A percentile compares a stretch with the other conserved stretches of the same genome.
These are phyloP conservation scores for Odontophorus gujanensis DNA, from an alignment of 2,113 vertebrate genomes.

Conservation along the genomic window DNA sequence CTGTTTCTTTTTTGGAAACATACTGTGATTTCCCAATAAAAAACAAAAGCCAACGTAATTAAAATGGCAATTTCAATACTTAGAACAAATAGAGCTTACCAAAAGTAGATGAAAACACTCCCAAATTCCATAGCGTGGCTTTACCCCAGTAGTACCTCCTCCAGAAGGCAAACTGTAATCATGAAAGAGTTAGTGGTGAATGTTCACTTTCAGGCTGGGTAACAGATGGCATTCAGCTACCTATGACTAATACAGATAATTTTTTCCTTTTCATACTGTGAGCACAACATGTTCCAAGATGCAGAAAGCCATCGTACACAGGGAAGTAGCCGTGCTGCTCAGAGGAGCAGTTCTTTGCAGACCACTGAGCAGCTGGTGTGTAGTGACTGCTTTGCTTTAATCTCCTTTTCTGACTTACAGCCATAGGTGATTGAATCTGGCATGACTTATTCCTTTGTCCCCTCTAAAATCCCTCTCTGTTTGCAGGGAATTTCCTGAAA, in stretches of 20 bases:
- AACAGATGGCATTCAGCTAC: neutral
- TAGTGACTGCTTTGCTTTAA: neutral
- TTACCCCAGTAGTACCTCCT: neutral
- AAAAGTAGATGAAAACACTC: neutral
- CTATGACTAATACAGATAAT: neutral
- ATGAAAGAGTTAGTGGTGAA: neutral
- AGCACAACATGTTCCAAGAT: neutral
- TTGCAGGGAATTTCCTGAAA: accelerated
- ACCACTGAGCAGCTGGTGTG: neutral
- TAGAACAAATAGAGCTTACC: neutral
- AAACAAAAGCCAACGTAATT: accelerated
- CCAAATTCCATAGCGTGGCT: neutral
- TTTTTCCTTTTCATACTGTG: neutral
- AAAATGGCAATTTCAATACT: neutral
- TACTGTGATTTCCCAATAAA: neutral
- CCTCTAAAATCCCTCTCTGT: neutral
- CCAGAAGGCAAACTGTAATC: neutral
- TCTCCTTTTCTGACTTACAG: neutral
- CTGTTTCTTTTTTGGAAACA: neutral
- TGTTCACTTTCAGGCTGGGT: neutral
- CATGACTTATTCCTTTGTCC: neutral
- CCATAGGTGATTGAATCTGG: neutral
- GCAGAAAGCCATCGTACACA: neutral
- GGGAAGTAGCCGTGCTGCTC: neutral
- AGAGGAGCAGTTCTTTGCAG: neutral